These are phyloP conservation scores for Heterocephalus glaber DNA, from an alignment of 2,113 vertebrate species.

Conservation along the genomic window DNA sequence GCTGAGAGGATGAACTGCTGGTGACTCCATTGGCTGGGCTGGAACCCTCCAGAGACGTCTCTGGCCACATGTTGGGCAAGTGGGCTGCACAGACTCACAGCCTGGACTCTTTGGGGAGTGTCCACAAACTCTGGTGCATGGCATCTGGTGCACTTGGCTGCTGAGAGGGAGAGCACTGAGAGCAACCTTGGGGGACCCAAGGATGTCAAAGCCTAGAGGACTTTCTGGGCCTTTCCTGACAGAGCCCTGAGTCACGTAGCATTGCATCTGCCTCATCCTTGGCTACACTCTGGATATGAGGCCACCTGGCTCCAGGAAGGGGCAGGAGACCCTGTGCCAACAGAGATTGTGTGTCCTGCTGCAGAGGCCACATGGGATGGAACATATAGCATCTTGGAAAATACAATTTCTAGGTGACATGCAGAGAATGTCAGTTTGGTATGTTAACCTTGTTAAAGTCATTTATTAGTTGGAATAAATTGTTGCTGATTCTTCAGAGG, in stretches of 20 bases:
- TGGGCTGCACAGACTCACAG: background rate
- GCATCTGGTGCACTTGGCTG: too few species aligned
- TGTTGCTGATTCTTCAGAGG: background rate
- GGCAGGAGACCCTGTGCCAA: background rate
- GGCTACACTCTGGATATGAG: background rate
- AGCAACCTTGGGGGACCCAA: background rate
- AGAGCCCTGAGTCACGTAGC: accelerated
- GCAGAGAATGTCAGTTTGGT: accelerated
- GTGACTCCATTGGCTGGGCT: accelerated
- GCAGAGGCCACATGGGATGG: background rate
- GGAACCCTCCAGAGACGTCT: background rate
- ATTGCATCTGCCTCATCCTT: accelerated
- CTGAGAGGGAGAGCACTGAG: background rate
- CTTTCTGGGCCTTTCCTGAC: background rate
- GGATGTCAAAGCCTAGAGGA: background rate
- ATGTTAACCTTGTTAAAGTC: background rate
- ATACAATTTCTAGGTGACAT: accelerated
- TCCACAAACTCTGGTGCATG: accelerated
- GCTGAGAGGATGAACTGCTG: background rate
- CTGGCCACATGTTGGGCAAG: too few species aligned
- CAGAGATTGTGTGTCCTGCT: background rate
- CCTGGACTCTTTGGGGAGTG: accelerated
- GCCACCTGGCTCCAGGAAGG: background rate
- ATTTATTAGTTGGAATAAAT: background rate
- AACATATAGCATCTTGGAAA: background rate